Evolutionary conservation across 2,888 invertebrate genomes (phyloP).

Genomic region (Cataglyphis altisquamis): DNA sequence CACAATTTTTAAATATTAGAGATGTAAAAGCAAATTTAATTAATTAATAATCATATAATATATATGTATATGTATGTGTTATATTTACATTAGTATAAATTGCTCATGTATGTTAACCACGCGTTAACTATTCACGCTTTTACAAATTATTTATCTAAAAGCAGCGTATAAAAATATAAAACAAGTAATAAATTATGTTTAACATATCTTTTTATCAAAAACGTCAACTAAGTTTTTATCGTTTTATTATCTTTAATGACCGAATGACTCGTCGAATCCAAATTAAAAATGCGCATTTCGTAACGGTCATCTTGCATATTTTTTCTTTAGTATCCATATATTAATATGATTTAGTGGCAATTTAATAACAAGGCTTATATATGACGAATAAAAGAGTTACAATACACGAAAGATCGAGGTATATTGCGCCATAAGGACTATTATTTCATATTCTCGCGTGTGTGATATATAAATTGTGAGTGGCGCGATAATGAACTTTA

Average conservation of each 20-base stretch:
- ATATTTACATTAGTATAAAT: background rate
- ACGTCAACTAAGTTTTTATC: background rate
- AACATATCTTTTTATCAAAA: background rate
- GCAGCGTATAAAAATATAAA: background rate
- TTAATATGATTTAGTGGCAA: background rate
- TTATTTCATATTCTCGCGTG: conserved; percentile 9
- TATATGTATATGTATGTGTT: background rate
- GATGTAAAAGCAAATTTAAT: background rate
- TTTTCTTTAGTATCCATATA: background rate
- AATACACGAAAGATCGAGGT: background rate
- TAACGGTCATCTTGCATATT: background rate
- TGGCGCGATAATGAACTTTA: conserved; percentile 45
- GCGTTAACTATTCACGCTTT: background rate
- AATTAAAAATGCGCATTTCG: conserved; percentile 11
- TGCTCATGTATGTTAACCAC: background rate
- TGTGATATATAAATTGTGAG: conserved; percentile 30
- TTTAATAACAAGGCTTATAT: conserved; percentile 10
- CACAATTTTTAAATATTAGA: background rate
- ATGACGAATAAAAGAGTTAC: background rate
- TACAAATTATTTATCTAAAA: background rate
- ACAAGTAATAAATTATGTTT: background rate
- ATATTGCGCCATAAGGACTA: conserved; percentile 2
- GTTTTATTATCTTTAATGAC: conserved; percentile 2
- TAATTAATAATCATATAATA: background rate
- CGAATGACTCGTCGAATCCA: background rate